Percentiles rank a stretch among this genome's conserved stretches.
phyloP scores from a whole-genome alignment of 1,140 invertebrate species.

The Mycetomoellerius zeteki region DNA sequence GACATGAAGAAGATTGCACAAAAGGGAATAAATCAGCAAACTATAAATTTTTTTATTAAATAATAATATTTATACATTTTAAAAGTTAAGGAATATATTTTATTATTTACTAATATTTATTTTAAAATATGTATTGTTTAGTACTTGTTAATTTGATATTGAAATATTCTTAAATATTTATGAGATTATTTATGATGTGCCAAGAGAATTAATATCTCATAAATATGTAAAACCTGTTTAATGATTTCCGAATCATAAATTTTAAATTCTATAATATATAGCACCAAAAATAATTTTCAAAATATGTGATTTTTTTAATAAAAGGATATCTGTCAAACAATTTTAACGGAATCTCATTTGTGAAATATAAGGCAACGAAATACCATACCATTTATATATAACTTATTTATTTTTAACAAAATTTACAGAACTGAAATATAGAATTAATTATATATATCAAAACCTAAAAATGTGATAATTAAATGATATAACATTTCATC shows the following conservation, averaged over 20 bases:
- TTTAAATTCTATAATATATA: neutral
- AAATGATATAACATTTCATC: no score
- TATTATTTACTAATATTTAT: neutral
- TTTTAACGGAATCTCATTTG: neutral
- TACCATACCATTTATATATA: no score
- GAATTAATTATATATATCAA: no score
- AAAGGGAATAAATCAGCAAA: neutral
- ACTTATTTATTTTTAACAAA: no score
- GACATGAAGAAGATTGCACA: neutral
- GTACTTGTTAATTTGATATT: neutral
- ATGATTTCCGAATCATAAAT: neutral
- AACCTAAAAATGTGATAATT: no score
- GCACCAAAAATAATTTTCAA: neutral
- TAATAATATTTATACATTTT: neutral
- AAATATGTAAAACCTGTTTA: neutral
- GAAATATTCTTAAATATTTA: neutral
- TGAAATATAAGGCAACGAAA: neutral
- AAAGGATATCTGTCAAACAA: neutral
- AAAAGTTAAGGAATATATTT: neutral
- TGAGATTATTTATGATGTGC: neutral
- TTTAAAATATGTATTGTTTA: neutral
- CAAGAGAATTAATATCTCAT: neutral
- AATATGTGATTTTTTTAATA: neutral
- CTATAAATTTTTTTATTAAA: conserved; percentile 1
- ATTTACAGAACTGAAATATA: no score